Evolutionary conservation across 2,113 vertebrate genomes (phyloP), one percentile per base, ranked within the genome.

Genomic region (Oreamnos americanus): DNA sequence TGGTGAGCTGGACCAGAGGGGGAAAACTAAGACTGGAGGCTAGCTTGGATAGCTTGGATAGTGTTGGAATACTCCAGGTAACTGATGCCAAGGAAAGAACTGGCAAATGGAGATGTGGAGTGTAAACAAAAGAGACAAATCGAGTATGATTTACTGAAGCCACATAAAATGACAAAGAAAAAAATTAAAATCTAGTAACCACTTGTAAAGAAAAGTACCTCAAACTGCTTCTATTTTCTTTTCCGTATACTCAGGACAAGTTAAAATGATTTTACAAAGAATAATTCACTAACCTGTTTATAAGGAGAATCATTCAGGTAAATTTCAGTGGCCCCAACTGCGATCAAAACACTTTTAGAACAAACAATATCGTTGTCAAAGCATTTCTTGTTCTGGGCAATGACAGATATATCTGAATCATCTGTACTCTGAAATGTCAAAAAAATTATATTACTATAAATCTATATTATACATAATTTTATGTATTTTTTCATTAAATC

Each of bases 321-420:
- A 99, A 99, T 99, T 97, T 99, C 99, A 97, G 99, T 99, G 53
- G 99, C 99, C 83, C 99, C 99, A 98, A 99, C 98, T 85, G 99
- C 99, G 98, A 99, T 99, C 95, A 99, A 99, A 98, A 99, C 98
- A 98, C 99, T 99, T 99, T 99, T 99, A 62, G 99, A 99, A 96
- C 99, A 99, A 97, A 99, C 99, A 97, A 99, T 99, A 92, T 99
- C 99, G 33, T 99, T 99, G 98, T 99, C 99, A 98, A 99, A 99
- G 98, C 99, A 99, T 98, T 99, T 99, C 98, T 99, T 99, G 98
- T 99, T 99, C 98, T 99, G 99, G 87, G 99, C 98, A 96, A 99
- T 99, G 98, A 99, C 98, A 98, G 99, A 99, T 97, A 99, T 97
- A 97, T 99, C 99, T 45, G 99, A 99, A 93, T 99, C 99, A 98